Evolutionary conservation across 2,888 invertebrate species (phyloP).

Genomic region (Sisyra nigra): DNA sequence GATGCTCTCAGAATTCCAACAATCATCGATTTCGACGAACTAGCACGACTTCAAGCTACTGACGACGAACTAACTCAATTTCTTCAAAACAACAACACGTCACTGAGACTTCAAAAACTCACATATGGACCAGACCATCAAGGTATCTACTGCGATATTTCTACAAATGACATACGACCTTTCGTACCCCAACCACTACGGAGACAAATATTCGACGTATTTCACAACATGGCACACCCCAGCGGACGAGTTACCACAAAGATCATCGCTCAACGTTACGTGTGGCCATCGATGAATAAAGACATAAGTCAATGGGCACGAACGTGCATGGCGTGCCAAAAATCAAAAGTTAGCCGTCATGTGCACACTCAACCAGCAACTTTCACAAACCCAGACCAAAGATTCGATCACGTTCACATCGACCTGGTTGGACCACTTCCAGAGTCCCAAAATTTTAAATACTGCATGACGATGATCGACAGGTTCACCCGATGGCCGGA

Average conservation of each 20-base stretch:
- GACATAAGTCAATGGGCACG: conserved; percentile 18
- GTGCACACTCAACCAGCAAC: conserved; percentile 12
- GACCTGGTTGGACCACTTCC: conserved; percentile 21
- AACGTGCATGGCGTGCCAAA: conserved; percentile 19
- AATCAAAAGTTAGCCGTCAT: conserved; percentile 18
- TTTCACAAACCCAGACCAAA: conserved; percentile 14
- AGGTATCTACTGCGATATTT: conserved; percentile 1
- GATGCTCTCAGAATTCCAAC: conserved; percentile 12
- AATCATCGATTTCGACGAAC: conserved; percentile 6
- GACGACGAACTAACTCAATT: not conserved
- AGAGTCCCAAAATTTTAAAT: conserved; percentile 15
- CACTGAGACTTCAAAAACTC: not conserved
- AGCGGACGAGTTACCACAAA: conserved; percentile 13
- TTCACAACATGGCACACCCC: conserved; percentile 12
- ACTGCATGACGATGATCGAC: conserved; percentile 20
- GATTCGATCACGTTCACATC: conserved; percentile 20
- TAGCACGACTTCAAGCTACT: not conserved
- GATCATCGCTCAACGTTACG: conserved; percentile 14
- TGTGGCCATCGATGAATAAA: conserved; percentile 17
- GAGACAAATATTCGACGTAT: conserved; percentile 11
- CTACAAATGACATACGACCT: conserved; percentile 7
- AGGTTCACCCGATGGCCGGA: conserved; percentile 17
- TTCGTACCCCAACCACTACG: conserved; percentile 13
- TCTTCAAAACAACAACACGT: not conserved
- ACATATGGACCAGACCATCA: not conserved